These are phyloP conservation scores for Carollia perspicillata DNA, from an alignment of 2,113 vertebrate species.

Conservation along the genomic window DNA sequence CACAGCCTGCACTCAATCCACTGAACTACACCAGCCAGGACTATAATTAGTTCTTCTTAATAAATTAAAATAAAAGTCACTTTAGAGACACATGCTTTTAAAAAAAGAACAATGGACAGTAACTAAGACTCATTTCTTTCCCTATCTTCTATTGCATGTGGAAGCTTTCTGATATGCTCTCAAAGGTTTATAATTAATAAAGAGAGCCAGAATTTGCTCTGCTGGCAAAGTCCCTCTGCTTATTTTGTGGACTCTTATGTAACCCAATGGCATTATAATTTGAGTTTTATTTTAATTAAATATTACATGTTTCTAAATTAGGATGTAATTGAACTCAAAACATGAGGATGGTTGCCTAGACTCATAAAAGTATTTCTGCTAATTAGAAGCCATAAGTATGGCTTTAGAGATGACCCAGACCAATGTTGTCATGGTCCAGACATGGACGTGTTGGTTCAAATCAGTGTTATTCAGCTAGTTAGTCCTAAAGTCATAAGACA, in stretches of 20 bases:
- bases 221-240: background rate
- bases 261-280: background rate
- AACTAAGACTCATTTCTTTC: background rate
- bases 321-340: background rate
- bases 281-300: background rate
- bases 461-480: background rate
- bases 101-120: background rate
- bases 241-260: background rate
- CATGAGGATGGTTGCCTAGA: background rate
- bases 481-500: background rate
- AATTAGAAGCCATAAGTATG: no score
- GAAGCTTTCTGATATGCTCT: background rate
- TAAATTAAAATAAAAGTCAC: slow-evolving; percentile 2
- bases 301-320: background rate
- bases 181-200: background rate
- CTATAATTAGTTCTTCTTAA: background rate
- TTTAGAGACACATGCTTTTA: background rate
- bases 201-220: no score
- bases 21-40: no score
- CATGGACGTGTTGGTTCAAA: background rate
- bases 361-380: background rate
- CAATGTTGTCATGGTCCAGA: background rate
- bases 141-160: background rate
- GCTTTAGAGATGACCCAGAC: background rate
- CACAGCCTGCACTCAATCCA: no score